Base-by-base conservation (phyloP, 2,797 vertebrate species). In the Crenichthys baileyi region DNA sequence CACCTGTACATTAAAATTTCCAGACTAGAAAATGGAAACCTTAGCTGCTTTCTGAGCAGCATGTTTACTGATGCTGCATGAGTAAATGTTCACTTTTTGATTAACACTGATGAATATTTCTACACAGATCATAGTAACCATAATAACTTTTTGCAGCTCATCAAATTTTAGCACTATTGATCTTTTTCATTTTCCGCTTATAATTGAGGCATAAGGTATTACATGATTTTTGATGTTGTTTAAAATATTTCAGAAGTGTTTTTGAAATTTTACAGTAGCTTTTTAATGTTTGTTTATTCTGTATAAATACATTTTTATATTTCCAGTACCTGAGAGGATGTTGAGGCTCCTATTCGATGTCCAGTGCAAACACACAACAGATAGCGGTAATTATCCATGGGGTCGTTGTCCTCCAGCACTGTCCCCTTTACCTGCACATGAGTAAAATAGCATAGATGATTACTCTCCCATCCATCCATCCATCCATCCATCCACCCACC, bases 361-460 rank as follows among this genome's bases (percentile, higher is more conserved):
- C 98, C 97, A 0, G 97, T 99, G 75, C 94, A 94, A 87, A 99
- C 92, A n/a, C 93, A 96, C 87, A 99, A 83, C 72, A 99, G 90
- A 70, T 98, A 98, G 75, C 93, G 85, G 79, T 98, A 97, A 79
- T 96, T 96, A 60, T 97, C 96, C 86, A 96, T 93, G 44, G 96
- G 96, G 70, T 99, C 94, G 0, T 98, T 99, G 93, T 98, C 98
- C 65, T 95, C 95, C 58, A 99, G 94, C 4, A 97, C 91, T 16
- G 95, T 97, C 87, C 98, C 94, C 86, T 96, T 98, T 79, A 97
- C 96, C 97, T 98, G 91, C 24, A 31, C 39, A 68, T 11, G 31
- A 80, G 5, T 6, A 51, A 55, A 55, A 22, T 24, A 24, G 2
- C 0, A 7, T 51, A 36, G 48, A 16, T 26, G 18, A 48, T 50